These are phyloP conservation scores for Trematomus loennbergii DNA, from an alignment of 2,113 vertebrate genomes.

Conservation along the genomic window DNA sequence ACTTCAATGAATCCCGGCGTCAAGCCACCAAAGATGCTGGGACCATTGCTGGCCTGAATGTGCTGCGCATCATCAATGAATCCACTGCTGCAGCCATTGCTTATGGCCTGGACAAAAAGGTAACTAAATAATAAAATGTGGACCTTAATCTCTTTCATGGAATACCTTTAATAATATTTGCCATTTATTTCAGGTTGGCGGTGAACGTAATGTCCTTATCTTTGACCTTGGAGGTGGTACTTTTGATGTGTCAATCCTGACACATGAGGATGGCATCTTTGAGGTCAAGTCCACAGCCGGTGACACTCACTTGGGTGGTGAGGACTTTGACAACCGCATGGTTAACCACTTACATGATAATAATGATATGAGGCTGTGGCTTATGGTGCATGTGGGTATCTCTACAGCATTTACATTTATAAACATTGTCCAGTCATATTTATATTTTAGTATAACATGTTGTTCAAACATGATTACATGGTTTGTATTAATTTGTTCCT, in stretches of 20 bases:
- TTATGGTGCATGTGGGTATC: conserved; percentile 87
- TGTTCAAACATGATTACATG: background rate
- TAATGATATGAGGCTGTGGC: conserved; percentile 94
- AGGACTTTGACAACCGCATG: conserved; percentile 94
- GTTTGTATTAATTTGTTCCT: background rate
- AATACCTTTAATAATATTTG: conserved; percentile 3
- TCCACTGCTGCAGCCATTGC: conserved; percentile 95
- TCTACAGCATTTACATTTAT: background rate
- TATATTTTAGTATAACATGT: background rate
- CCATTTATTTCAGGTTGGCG: conserved; percentile 80
- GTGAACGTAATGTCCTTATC: conserved; percentile 92
- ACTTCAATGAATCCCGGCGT: conserved; percentile 93
- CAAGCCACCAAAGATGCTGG: conserved; percentile 94
- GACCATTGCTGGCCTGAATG: conserved; percentile 89
- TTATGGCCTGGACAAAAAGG: conserved; percentile 91
- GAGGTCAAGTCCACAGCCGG: conserved; percentile 93
- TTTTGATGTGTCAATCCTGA: conserved; percentile 93
- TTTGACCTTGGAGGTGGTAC: conserved; percentile 94
- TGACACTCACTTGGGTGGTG: conserved; percentile 92
- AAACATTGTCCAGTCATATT: background rate
- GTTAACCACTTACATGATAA: conserved; percentile 93
- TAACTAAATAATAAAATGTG: conserved; percentile 38
- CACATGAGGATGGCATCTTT: conserved; percentile 96
- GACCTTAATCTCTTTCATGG: background rate
- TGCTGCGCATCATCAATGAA: conserved; percentile 93